These are phyloP conservation scores for Chiroxiphia lanceolata DNA, from an alignment of 2,797 vertebrate genomes.

Conservation along the genomic window DNA sequence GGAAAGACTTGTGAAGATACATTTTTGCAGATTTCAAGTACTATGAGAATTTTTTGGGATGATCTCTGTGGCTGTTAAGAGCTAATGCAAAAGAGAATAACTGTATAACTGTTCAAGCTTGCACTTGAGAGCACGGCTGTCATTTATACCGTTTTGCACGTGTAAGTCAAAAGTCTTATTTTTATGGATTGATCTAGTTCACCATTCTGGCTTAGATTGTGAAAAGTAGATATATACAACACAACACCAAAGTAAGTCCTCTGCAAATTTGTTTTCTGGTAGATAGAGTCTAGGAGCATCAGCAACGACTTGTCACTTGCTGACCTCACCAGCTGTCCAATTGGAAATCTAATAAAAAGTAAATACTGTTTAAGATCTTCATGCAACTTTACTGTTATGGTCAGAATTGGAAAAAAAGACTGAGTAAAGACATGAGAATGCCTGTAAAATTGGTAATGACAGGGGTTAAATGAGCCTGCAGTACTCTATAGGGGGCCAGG, in stretches of 20 bases:
- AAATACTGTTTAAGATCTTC: background rate
- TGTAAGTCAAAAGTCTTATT: background rate
- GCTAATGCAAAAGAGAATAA: background rate
- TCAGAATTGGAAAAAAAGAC: background rate
- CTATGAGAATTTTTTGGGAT: background rate
- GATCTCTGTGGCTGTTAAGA: background rate
- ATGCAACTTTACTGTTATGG: background rate
- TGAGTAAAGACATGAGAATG: background rate
- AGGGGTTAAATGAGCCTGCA: constrained; percentile 1
- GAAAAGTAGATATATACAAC: background rate
- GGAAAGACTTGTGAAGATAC: background rate
- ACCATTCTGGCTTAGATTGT: background rate
- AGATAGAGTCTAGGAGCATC: background rate
- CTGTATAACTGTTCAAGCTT: background rate
- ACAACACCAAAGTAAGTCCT: background rate
- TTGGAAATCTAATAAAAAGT: background rate
- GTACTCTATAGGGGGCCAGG: background rate
- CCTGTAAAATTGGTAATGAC: background rate
- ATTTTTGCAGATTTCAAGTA: background rate
- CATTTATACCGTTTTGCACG: background rate
- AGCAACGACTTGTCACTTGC: background rate
- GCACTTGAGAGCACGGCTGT: background rate
- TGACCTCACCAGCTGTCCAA: background rate
- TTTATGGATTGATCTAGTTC: background rate
- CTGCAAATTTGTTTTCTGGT: background rate